A percentile compares a stretch with the other conserved stretches of the same genome.
These are phyloP conservation scores for Casuarius casuarius DNA, from an alignment of 2,113 vertebrate species.

Conservation along the genomic window DNA sequence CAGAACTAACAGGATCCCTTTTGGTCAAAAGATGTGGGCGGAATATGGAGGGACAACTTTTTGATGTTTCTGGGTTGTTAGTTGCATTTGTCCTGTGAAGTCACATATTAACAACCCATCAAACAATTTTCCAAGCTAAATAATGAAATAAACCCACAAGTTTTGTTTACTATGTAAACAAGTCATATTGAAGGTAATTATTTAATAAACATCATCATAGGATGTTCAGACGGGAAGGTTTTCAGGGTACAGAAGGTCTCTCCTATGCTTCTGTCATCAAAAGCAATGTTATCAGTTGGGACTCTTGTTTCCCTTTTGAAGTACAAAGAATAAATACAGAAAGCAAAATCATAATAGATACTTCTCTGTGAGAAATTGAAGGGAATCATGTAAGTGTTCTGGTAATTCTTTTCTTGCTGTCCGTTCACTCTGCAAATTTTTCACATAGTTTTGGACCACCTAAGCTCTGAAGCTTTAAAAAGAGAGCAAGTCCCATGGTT, in stretches of 20 bases:
- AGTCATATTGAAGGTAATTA: not conserved
- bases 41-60: not conserved
- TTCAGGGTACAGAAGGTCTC: too few relatives aligned
- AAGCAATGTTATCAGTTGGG: too few relatives aligned
- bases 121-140: not conserved
- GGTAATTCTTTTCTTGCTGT: too few relatives aligned
- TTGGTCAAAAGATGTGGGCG: not conserved
- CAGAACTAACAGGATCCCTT: too few relatives aligned
- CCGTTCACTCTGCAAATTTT: too few relatives aligned
- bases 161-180: not conserved
- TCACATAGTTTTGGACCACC: not conserved
- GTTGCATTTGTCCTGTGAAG: too few relatives aligned
- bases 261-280: too few relatives aligned
- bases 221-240: not conserved
- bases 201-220: not conserved
- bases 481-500: fast-evolving
- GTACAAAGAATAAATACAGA: too few relatives aligned
- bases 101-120: not conserved
- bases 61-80: not conserved
- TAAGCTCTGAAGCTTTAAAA: fast-evolving
- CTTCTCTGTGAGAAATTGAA: too few relatives aligned
- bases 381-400: too few relatives aligned
- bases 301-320: not conserved
- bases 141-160: not conserved
- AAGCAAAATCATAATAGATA: too few relatives aligned